These are phyloP conservation scores for Camponotus vicinus DNA, from an alignment of 1,140 invertebrate species.

Conservation along the genomic window DNA sequence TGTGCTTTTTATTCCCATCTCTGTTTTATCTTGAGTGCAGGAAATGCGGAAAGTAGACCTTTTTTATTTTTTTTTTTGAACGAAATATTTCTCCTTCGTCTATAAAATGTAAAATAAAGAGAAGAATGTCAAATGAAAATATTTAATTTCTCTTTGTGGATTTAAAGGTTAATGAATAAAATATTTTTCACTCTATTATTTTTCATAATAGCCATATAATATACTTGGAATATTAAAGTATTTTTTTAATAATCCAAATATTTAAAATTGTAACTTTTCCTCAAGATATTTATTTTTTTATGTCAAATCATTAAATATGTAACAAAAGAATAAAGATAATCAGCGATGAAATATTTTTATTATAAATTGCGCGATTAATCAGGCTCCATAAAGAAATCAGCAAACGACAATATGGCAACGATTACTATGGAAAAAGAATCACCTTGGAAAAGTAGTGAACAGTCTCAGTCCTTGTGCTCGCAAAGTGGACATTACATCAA, in stretches of 20 bases:
- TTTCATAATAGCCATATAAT: not conserved
- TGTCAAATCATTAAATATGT: not conserved
- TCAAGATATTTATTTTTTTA: not conserved
- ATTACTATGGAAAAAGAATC: slow-evolving; percentile 8
- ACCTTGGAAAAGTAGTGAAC: not conserved
- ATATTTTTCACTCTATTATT: slow-evolving; percentile 1
- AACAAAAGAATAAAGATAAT: not conserved
- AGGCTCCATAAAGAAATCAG: not conserved
- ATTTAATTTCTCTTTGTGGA: slow-evolving; percentile 8
- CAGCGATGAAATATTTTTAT: not conserved
- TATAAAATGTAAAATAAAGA: not conserved
- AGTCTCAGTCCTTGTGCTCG: not conserved
- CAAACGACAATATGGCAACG: not conserved
- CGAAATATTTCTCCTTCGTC: not conserved
- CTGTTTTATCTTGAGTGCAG: not conserved
- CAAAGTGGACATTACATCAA: not conserved
- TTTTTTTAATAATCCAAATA: not conserved
- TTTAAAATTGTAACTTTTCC: not conserved
- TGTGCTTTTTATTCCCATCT: not conserved
- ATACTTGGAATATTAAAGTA: not conserved
- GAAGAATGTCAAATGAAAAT: not conserved
- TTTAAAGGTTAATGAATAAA: slow-evolving; percentile 19
- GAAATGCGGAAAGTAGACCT: not conserved
- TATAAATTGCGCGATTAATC: not conserved
- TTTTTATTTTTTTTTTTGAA: slow-evolving; percentile 14